Conservation (phyloP, 1,140 invertebrate genomes). For the Drosophila carrolli region DNA sequence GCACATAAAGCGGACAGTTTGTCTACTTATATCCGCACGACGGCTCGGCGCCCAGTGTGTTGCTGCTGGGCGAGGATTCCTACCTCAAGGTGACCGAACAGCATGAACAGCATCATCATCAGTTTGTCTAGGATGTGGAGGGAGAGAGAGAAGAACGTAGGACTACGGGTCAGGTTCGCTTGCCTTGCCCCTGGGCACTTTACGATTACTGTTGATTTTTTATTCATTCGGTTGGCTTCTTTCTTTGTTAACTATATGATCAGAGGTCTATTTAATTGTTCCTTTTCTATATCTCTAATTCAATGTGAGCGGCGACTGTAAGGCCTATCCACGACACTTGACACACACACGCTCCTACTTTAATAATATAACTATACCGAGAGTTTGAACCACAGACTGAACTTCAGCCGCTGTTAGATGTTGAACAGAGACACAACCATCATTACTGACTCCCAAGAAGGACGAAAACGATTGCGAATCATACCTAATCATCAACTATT, state of each 20-base stretch:
- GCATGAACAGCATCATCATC: constrained; percentile 15
- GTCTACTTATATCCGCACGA: constrained; percentile 78
- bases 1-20: constrained; percentile 70
- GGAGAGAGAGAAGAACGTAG: not conserved
- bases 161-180: constrained; percentile 1
- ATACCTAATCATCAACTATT: not conserved
- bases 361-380: constrained; percentile 22
- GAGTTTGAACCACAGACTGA: constrained; percentile 40
- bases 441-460: constrained; percentile 5
- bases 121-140: constrained; percentile 15
- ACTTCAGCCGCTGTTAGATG: constrained; percentile 54
- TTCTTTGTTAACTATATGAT: constrained; percentile 25
- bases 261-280: constrained; percentile 22
- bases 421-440: constrained; percentile 13
- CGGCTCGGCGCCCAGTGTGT: constrained; percentile 66
- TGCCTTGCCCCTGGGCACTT: constrained; percentile 12
- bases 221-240: constrained; percentile 30
- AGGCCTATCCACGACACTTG: constrained; percentile 17
- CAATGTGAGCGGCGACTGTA: constrained; percentile 24
- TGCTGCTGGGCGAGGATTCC: constrained; percentile 68
- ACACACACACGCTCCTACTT: constrained; percentile 34
- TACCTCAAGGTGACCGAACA: constrained; percentile 70
- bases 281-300: constrained; percentile 26
- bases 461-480: constrained; percentile 32
- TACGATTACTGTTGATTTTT: constrained; percentile 36